Base-by-base conservation (phyloP, 2,797 vertebrate genomes). In the Pelochelys cantorii region DNA sequence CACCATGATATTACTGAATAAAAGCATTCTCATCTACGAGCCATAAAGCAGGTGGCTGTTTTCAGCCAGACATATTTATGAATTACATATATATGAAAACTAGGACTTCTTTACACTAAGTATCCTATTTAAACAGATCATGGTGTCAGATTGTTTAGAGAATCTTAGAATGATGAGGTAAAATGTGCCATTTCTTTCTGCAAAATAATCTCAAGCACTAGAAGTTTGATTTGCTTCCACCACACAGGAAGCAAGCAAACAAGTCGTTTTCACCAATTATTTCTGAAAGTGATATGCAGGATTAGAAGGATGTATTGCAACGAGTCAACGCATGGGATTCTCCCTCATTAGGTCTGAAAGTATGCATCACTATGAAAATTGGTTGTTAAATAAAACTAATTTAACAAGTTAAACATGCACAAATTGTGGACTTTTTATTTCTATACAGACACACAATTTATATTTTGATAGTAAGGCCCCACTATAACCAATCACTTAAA, bases 1-100 rank as follows among this genome's bases (percentile, higher is more conserved):
- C 55, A 81, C 34, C 79, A 85, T 56, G 23, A n/a, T 86, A 90
- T 96, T 37, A 54, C 55, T 90, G 71, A 94, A 84, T 59, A 86
- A 88, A 91, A 11, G 74, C 8, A 17, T 55, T 31, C 27, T 80
- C 4, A 48, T 48, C 12, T 75, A 75, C 34, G 37, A 23, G 68
- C 34, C 68, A 48, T 95, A 86, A 87, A 88, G 59, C 56, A 83
- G 75, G n/a, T 62, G 68, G 79, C 42, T 54, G 34, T 18, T 81
- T 91, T 29, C 27, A 83, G 80, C 71, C 57, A 11, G 57, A 62
- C 57, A 31, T 14, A 1, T 56, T 81, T 90, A 89, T 89, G 87
- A 90, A 92, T 94, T 74, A 85, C 31, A 84, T 48, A 81, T 48
- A 81, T n/a, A 42, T 2, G 79, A 83, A 52, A 88, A 53, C 7